A percentile compares a stretch with the other conserved stretches of the same genome.
phyloP scores from a whole-genome alignment of 2,113 vertebrate species.

The Hypanus sabinus region DNA sequence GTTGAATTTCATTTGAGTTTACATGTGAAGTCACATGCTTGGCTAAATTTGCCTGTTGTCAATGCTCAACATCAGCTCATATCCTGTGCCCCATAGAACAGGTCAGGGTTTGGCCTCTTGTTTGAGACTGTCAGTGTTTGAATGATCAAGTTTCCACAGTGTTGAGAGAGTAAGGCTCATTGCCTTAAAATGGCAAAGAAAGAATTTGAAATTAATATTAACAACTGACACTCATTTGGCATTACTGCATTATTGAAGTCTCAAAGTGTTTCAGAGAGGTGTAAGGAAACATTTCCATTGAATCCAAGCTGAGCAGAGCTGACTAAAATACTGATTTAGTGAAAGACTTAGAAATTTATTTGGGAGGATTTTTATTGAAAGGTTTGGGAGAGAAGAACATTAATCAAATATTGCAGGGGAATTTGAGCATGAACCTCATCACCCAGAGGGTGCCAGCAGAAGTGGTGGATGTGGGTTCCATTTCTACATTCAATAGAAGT shows the following conservation, averaged over 20 bases:
- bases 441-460: too few species aligned
- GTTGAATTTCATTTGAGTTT: not conserved
- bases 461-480: too few species aligned
- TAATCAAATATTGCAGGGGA: too few species aligned
- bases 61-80: not conserved
- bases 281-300: not conserved
- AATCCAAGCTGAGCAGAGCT: not conserved
- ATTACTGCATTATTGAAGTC: too few species aligned
- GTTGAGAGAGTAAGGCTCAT: not conserved
- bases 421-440: too few species aligned
- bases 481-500: too few species aligned
- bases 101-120: not conserved
- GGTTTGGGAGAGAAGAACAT: not conserved
- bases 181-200: not conserved
- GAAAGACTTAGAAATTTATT: not conserved
- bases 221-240: too few species aligned
- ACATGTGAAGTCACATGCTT: not conserved
- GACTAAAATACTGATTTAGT: not conserved
- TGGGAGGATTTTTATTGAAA: not conserved
- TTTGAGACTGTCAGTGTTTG: not conserved
- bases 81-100: not conserved
- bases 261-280: not conserved
- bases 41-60: not conserved
- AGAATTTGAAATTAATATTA: not conserved
- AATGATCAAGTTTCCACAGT: not conserved